phyloP scores from a whole-genome alignment of 2,113 vertebrate species.

The Elgaria multicarinata region DNA sequence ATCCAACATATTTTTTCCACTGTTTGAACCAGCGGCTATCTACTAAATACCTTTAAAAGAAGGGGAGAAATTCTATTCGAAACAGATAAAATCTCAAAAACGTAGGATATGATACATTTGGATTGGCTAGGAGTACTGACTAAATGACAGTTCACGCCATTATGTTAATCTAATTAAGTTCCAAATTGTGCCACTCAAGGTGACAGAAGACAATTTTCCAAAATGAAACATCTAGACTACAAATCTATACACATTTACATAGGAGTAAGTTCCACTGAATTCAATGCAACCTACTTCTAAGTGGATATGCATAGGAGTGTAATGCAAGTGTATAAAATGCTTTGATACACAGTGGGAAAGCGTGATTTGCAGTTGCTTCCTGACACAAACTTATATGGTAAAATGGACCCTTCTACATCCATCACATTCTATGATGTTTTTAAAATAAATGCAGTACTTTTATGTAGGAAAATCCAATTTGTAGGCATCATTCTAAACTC shows the following conservation, averaged over 20 bases:
- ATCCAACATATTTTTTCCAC: conserved; percentile 99
- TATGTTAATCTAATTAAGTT: neutral
- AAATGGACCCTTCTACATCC: neutral
- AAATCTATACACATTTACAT: neutral
- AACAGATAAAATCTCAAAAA: neutral
- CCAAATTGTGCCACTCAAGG: neutral
- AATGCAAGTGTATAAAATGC: neutral
- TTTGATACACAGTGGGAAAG: neutral
- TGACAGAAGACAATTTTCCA: neutral
- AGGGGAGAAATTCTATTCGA: conserved; percentile 36
- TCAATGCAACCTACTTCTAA: neutral
- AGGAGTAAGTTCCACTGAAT: neutral
- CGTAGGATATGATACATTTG: neutral
- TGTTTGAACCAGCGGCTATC: conserved; percentile 99
- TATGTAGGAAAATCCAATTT: neutral
- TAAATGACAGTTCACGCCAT: neutral
- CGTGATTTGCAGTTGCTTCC: neutral
- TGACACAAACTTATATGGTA: neutral
- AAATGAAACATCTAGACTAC: neutral
- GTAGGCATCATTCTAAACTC: neutral
- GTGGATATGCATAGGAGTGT: neutral
- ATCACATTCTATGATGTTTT: neutral
- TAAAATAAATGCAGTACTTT: neutral
- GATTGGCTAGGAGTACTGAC: neutral
- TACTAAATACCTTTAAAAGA: conserved; percentile 90